Percentiles rank a stretch among this genome's conserved stretches.
These are phyloP conservation scores for Micrasema minimum DNA, from an alignment of 1,140 invertebrate species.

Conservation along the genomic window DNA sequence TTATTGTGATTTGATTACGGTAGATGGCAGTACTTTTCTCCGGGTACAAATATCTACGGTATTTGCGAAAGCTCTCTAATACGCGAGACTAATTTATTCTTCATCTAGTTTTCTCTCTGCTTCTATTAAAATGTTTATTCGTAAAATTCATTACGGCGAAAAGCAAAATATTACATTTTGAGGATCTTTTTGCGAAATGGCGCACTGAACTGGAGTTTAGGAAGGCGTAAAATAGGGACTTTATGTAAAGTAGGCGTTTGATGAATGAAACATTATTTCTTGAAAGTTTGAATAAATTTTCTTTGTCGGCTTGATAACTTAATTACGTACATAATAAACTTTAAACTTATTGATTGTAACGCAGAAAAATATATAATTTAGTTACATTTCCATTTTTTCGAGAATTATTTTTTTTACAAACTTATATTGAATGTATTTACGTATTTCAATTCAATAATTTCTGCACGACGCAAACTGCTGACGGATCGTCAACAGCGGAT, in stretches of 20 bases:
- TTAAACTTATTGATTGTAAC: no score
- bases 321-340: no score
- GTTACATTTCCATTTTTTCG: no score
- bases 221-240: conserved; percentile 14
- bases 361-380: no score
- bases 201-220: conserved; percentile 22
- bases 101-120: conserved; percentile 28
- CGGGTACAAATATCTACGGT: conserved; percentile 40
- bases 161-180: conserved; percentile 30
- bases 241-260: conserved; percentile 30
- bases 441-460: no score
- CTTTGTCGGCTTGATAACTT: no score
- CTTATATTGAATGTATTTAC: no score
- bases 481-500: no score
- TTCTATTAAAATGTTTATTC: conserved; percentile 39
- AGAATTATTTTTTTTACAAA: no score
- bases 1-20: conserved; percentile 55
- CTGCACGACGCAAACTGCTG: no score
- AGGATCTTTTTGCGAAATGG: conserved; percentile 24
- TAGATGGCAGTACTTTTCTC: conserved; percentile 44
- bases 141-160: conserved; percentile 23
- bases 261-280: conserved; percentile 23
- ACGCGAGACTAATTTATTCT: conserved; percentile 38
- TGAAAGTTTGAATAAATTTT: conserved; percentile 2
- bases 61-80: conserved; percentile 41